A percentile compares a stretch with the other conserved stretches of the same genome.
These are phyloP conservation scores for Quiscalus mexicanus DNA, from an alignment of 2,113 vertebrate species.

Conservation along the genomic window DNA sequence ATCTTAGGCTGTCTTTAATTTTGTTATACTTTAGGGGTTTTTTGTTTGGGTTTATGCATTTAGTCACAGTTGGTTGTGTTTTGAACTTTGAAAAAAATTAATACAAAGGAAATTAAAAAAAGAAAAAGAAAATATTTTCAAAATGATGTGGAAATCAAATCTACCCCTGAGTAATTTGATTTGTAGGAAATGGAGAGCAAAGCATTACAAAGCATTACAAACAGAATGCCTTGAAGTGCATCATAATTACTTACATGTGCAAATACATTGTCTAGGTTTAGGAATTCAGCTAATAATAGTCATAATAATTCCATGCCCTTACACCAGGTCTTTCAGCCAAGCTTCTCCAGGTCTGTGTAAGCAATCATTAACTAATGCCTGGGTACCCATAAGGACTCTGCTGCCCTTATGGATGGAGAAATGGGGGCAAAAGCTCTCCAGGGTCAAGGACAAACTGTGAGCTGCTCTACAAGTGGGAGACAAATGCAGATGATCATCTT, in stretches of 20 bases:
- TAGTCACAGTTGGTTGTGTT: conserved; percentile 81
- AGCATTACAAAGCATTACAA: conserved; percentile 80
- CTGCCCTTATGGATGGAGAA: background rate
- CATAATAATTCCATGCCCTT: conserved; percentile 44
- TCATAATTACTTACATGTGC: conserved; percentile 84
- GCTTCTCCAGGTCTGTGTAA: background rate
- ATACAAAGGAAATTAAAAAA: conserved; percentile 82
- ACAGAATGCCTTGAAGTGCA: conserved; percentile 82
- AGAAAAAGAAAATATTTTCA: conserved; percentile 83
- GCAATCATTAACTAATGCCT: background rate
- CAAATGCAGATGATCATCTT: background rate
- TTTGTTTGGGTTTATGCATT: conserved; percentile 80
- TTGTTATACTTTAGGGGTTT: conserved; percentile 72
- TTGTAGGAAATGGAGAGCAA: conserved; percentile 83
- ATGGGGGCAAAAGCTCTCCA: background rate
- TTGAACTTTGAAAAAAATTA: conserved; percentile 81
- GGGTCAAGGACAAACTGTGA: background rate
- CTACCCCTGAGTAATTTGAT: conserved; percentile 81
- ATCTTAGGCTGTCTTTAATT: conserved; percentile 78
- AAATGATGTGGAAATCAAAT: conserved; percentile 85
- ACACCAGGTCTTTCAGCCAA: background rate
- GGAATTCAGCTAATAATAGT: conserved; percentile 70
- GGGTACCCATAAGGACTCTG: background rate
- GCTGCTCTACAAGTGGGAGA: background rate
- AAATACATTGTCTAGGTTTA: conserved; percentile 77